Conservation (phyloP, 2,113 vertebrate genomes). For the Falcunculus frontatus region DNA sequence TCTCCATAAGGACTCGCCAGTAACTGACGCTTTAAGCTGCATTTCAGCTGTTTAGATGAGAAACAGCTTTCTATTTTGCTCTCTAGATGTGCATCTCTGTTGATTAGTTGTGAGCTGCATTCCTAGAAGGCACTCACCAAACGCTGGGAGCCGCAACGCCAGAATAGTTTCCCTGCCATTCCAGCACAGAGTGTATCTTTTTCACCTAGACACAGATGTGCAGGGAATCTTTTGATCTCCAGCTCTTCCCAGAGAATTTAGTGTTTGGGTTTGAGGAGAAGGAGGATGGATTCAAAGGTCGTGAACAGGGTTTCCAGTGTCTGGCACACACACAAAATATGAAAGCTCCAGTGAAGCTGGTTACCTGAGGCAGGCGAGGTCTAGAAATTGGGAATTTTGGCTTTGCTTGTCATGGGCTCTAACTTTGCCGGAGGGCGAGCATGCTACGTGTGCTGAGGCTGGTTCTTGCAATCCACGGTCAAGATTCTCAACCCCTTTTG, state of each 20-base stretch:
- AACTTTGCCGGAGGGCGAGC: slow-evolving; percentile 40
- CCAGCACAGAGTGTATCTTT: neutral
- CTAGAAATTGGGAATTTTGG: slow-evolving; percentile 3
- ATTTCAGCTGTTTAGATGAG: slow-evolving; percentile 57
- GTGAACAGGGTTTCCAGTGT: neutral
- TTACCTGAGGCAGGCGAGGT: slow-evolving; percentile 1
- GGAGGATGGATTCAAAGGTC: neutral
- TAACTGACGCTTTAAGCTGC: slow-evolving; percentile 20
- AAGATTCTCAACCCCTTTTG: slow-evolving; percentile 2
- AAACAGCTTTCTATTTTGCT: slow-evolving; percentile 52
- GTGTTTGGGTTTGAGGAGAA: neutral
- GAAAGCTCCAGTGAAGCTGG: neutral
- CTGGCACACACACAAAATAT: neutral
- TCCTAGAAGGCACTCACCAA: slow-evolving; percentile 42
- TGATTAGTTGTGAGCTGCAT: slow-evolving; percentile 11
- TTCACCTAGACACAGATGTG: slow-evolving; percentile 31
- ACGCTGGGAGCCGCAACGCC: neutral
- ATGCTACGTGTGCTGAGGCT: neutral
- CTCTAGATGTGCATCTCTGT: neutral
- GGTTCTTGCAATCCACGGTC: neutral
- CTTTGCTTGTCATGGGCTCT: slow-evolving; percentile 7
- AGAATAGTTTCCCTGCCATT: neutral
- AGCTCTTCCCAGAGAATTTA: neutral
- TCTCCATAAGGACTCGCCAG: slow-evolving; percentile 42
- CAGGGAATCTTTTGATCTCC: slow-evolving; percentile 42